Base-by-base conservation (phyloP, 2,113 vertebrate species). In the Ariopsis seemanni region DNA sequence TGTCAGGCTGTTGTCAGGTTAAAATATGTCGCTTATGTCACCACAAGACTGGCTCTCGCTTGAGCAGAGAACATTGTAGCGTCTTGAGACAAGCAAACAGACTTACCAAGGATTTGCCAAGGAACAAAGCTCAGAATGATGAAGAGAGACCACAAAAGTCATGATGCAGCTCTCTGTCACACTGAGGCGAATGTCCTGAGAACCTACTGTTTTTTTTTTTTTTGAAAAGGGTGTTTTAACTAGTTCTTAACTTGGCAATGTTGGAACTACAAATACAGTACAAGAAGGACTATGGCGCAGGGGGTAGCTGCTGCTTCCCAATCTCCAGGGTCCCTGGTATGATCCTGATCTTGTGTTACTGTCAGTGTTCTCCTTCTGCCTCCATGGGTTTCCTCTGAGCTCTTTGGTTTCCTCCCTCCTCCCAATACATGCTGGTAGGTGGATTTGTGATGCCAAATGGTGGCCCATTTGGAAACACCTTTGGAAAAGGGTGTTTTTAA, bases 1-100 rank as follows among this genome's bases (percentile, higher is more conserved):
- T 53, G 25, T 78, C 75, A n/a, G 75, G 25, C 52, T 55, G 8
- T 79, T 79, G 77, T 79, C 55, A 60, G 30, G 27, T 60, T 81
- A 22, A 60, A 60, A 60, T 42, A 42, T 81, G 55, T 58, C 78
- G 34, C 53, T 80, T 58, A 30, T 10, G 78, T 34, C 75, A 79
- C 52, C 7, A 1, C 12, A 55, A 79, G n/a, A 17, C 50, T 34
- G 53, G 4, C 17, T 9, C 27, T 58, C 7, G 11, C 1, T 60
- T 20, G 75, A 80, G 7, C 55, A 57, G 77, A 30, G n/a, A 58
- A 4, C 52, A 5, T 80, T 57, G 53, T 10, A 42, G 9, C 5
- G 4, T 22, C 1, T 58, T 58, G 27, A 7, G 15, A 80, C 7
- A 10, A 20, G 78, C 75, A 79, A 79, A 14, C 77, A 55, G 75